A percentile compares a stretch with the other conserved stretches of the same genome.
Evolutionary conservation across 2,888 invertebrate species (phyloP).

Genomic region (Eurois occulta): DNA sequence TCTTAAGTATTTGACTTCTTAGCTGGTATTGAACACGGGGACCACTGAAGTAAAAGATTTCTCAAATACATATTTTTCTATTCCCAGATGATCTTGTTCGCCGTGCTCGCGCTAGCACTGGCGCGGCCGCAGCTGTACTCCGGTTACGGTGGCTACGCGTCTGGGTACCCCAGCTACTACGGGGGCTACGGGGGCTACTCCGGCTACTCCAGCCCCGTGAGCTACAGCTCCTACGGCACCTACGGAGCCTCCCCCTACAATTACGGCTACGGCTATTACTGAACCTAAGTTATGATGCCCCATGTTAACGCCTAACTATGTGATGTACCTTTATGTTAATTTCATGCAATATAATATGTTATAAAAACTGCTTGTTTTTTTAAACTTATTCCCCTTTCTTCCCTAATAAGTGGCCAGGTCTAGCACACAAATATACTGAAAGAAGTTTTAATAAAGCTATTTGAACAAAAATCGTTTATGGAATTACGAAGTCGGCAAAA

Average conservation of each 20-base stretch:
- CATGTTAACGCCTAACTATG: slow-evolving; percentile 54
- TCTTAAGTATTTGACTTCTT: neutral
- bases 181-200: slow-evolving; percentile 84
- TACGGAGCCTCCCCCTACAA: slow-evolving; percentile 81
- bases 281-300: slow-evolving; percentile 48
- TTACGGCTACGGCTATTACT: slow-evolving; percentile 84
- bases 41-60: neutral
- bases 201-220: slow-evolving; percentile 80
- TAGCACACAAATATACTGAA: neutral
- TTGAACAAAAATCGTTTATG: neutral
- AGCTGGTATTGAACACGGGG: neutral
- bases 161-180: slow-evolving; percentile 80
- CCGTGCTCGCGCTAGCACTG: slow-evolving; percentile 85
- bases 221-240: slow-evolving; percentile 79
- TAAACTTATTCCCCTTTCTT: neutral
- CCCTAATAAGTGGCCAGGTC: neutral
- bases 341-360: slow-evolving; percentile 60
- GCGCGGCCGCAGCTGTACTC: slow-evolving; percentile 86
- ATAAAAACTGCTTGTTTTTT: neutral
- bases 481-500: neutral
- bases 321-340: slow-evolving; percentile 58
- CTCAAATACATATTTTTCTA: slow-evolving; percentile 8
- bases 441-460: neutral
- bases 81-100: slow-evolving; percentile 86
- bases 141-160: slow-evolving; percentile 78